A percentile compares a stretch with the other conserved stretches of the same genome.
phyloP scores from a whole-genome alignment of 2,797 vertebrate genomes.

The Bradypus variegatus region DNA sequence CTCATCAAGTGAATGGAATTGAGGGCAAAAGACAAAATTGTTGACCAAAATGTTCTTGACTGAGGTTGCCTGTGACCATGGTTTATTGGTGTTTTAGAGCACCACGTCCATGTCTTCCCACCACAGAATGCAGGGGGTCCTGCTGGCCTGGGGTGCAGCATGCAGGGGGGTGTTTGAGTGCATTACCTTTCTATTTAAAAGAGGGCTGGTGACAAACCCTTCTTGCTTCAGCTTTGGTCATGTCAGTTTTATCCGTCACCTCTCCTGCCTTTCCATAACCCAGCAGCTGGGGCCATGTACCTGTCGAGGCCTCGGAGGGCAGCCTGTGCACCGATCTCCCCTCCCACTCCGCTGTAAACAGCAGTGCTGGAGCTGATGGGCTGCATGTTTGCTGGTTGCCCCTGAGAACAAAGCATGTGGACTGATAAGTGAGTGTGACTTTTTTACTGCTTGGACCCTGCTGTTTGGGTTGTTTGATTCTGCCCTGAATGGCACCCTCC shows the following conservation, averaged over 20 bases:
- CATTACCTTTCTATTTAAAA: background rate
- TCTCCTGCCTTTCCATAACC: background rate
- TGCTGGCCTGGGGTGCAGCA: rapidly evolving
- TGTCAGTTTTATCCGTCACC: background rate
- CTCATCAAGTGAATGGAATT: background rate
- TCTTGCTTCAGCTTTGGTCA: background rate
- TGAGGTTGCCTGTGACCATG: background rate
- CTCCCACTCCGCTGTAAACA: background rate
- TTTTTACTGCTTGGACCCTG: background rate
- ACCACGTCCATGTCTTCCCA: background rate
- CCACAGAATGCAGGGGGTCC: background rate
- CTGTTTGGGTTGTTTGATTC: background rate
- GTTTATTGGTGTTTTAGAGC: background rate
- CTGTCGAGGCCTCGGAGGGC: background rate
- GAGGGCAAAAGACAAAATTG: background rate
- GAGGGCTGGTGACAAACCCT: background rate
- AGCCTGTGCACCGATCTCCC: background rate
- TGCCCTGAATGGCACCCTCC: background rate
- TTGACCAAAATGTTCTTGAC: background rate
- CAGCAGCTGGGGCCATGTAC: no score
- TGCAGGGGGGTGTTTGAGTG: no score
- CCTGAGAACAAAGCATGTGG: background rate
- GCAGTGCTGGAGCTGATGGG: no score
- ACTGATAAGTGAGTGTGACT: background rate
- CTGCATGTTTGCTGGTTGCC: background rate